Evolutionary conservation across 2,113 vertebrate species (phyloP).

Genomic region (Paradoxurus hermaphroditus): DNA sequence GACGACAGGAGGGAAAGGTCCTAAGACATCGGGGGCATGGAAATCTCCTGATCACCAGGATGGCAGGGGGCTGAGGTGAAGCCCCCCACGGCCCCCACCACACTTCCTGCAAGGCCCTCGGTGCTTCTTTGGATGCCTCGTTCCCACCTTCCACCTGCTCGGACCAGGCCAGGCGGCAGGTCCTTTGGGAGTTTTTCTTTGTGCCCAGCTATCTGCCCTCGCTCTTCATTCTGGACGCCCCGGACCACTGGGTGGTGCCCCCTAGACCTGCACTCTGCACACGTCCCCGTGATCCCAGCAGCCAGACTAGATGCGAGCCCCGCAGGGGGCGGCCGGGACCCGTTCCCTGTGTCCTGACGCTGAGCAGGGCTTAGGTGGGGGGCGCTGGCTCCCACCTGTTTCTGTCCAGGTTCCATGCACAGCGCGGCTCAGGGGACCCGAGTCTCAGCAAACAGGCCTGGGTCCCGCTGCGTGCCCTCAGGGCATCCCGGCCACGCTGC

Average conservation of each 20-base stretch:
- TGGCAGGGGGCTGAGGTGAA: not conserved
- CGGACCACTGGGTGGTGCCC: not conserved
- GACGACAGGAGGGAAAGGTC: not conserved
- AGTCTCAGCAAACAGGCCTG: no score
- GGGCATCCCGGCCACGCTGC: accelerated
- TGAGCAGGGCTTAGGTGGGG: not conserved
- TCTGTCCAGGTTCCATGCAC: no score
- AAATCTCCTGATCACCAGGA: not conserved
- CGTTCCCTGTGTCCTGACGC: not conserved
- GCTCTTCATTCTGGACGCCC: not conserved
- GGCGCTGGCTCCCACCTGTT: no score
- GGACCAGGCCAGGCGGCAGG: no score
- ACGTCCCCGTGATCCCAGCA: not conserved
- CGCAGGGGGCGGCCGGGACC: no score
- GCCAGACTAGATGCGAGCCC: not conserved
- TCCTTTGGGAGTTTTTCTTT: not conserved
- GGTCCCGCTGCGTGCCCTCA: not conserved
- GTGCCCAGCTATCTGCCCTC: not conserved
- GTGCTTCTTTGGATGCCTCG: not conserved
- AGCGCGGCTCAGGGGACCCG: no score
- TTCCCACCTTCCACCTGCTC: no score
- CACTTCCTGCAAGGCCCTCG: not conserved
- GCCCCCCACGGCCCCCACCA: not conserved
- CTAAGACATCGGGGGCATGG: not conserved
- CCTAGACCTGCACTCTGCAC: not conserved